phyloP scores from a whole-genome alignment of 2,113 vertebrate species.

The Callipepla californica region DNA sequence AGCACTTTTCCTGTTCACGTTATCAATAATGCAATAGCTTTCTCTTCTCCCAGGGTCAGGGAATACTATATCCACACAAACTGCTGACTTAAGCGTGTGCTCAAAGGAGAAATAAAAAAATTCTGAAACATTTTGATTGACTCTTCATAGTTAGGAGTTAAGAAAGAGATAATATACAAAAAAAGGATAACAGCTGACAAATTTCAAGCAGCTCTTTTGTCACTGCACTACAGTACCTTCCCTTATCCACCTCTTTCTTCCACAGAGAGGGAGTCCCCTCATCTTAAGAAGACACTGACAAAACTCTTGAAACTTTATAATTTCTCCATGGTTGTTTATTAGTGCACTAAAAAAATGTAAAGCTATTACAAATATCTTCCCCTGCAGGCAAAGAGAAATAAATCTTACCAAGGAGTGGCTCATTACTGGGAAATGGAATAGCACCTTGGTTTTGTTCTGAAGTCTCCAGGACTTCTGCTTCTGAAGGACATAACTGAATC shows the following conservation, averaged over 20 bases:
- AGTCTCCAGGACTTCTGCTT: constrained; percentile 77
- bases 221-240: background rate
- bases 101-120: background rate
- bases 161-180: background rate
- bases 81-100: background rate
- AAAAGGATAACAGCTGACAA: background rate
- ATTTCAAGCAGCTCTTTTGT: background rate
- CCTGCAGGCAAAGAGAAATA: background rate
- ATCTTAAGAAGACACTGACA: background rate
- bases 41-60: background rate
- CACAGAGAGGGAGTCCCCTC: background rate
- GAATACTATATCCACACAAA: background rate
- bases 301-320: background rate
- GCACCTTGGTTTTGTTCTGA: constrained; percentile 72
- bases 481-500: constrained; percentile 78
- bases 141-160: background rate
- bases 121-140: background rate
- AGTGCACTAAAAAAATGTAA: background rate
- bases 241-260: background rate
- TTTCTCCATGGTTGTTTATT: background rate
- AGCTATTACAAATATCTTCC: background rate
- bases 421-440: constrained; percentile 75
- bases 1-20: background rate
- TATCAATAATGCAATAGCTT: background rate
- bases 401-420: constrained; percentile 82